These are phyloP conservation scores for Lagopus leucura DNA, from an alignment of 2,113 vertebrate genomes.

Conservation along the genomic window DNA sequence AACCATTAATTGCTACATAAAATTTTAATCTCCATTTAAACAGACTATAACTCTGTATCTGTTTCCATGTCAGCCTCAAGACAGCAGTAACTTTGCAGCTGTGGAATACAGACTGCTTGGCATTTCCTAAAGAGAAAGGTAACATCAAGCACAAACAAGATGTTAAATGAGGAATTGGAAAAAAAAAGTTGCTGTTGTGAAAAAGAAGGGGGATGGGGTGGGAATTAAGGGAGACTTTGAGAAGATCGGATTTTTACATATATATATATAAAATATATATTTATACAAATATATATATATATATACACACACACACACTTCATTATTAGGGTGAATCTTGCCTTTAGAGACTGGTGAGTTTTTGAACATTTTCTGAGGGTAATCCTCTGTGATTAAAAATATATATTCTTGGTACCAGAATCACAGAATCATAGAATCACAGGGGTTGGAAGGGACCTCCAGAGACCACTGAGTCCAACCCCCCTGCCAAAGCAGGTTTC, in stretches of 20 bases:
- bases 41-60: slow-evolving; percentile 44
- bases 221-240: not conserved
- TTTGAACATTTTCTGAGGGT: not conserved
- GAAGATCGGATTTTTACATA: accelerated
- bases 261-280: too few species aligned
- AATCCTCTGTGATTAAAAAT: not conserved
- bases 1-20: slow-evolving; percentile 74
- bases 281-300: too few species aligned
- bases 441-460: too few species aligned
- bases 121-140: not conserved
- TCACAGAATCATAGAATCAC: too few species aligned
- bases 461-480: too few species aligned
- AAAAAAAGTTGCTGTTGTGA: not conserved
- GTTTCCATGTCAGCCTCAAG: slow-evolving; percentile 56
- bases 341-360: not conserved
- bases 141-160: not conserved
- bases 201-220: not conserved
- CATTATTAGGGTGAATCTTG: not conserved
- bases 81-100: slow-evolving; percentile 66
- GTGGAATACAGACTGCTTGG: not conserved
- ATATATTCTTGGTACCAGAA: not conserved
- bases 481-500: too few species aligned
- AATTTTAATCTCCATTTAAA: slow-evolving; percentile 74
- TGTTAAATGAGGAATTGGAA: not conserved
- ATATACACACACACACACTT: too few species aligned